Percentiles rank a stretch among this genome's conserved stretches.
These are phyloP conservation scores for Carabus problematicus DNA, from an alignment of 2,888 invertebrate genomes.

Conservation along the genomic window DNA sequence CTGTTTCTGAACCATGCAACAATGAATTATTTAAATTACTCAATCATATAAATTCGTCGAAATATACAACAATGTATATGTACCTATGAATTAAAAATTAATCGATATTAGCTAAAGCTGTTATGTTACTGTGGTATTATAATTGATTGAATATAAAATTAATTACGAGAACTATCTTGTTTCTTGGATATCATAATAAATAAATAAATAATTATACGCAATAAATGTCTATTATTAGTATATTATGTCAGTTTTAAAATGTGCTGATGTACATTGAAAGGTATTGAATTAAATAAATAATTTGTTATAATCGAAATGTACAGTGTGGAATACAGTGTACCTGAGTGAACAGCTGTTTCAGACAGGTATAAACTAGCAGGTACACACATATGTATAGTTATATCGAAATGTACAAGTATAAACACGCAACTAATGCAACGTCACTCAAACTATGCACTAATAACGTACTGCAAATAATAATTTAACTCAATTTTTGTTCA, in stretches of 20 bases:
- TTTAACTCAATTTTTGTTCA: constrained; percentile 30
- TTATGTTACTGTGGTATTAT: neutral
- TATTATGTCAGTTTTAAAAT: too few species aligned
- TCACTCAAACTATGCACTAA: constrained; percentile 16
- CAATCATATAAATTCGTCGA: neutral
- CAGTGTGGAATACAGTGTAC: neutral
- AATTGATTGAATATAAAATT: neutral
- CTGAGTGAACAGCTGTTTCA: constrained; percentile 4
- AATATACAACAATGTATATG: neutral
- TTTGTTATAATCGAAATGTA: constrained; percentile 10
- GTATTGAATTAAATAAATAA: constrained; percentile 16
- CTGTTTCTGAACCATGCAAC: neutral
- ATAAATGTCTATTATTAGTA: too few species aligned
- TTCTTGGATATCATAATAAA: too few species aligned
- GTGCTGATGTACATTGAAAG: too few species aligned
- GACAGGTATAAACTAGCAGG: constrained; percentile 4
- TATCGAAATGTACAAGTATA: too few species aligned
- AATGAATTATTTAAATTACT: neutral
- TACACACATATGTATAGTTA: neutral
- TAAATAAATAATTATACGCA: too few species aligned
- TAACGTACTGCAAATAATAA: constrained; percentile 8
- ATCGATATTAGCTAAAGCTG: neutral
- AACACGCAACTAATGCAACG: neutral
- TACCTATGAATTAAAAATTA: neutral
- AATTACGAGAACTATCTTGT: too few species aligned